Base-by-base conservation (phyloP, 2,888 invertebrate genomes). In the Portevinia maculata region DNA sequence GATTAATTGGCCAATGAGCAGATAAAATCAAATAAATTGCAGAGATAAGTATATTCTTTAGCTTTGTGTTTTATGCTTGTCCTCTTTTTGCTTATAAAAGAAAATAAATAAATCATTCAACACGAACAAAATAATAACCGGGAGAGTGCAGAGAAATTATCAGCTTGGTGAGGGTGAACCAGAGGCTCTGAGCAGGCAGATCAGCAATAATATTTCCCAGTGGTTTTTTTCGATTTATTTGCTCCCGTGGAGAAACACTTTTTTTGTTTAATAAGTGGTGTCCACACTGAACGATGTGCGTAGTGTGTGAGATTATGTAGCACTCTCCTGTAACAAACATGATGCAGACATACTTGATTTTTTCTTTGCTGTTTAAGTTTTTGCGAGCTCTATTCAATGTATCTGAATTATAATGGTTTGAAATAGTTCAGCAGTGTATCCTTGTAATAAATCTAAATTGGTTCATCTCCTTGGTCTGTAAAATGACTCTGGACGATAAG, bases 251-350 rank as follows among this genome's bases (percentile, higher is more conserved):
- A 21, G 57, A 11, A 50, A 21, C 24, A 15, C 57, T 70, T 50
- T n/a, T n/a, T n/a, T 70, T 37, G 13, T 37, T n/a, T n/a, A n/a
- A 11, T 7, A 39, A 70, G 39, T 70, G 50, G 30, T 59, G 41
- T 41, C 59, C 70, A 70, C 57, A 50, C 59, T 59, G 30, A 69
- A 70, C 41, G 59, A 41, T 70, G 57, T 59, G 50, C 9, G 34
- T 7, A 3, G 34, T 9, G 34, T 55, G 67, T 44, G 44, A 55
- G 44, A 21, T 44, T 11, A 44, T 67, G 32, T 28, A 8, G 28
- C 24, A 67, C 44, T 67, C n/a, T n/a, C n/a, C n/a, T 30, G 30
- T 30, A 19, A 7, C 53, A 65, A 19, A 13, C 62, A 62, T 53
- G n/a, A 8, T 41, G 62, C 62, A 15, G 17, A 46, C 28, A 70